These are phyloP conservation scores for Apogon talboti DNA, from an alignment of 2,797 vertebrate genomes.

Conservation along the genomic window DNA sequence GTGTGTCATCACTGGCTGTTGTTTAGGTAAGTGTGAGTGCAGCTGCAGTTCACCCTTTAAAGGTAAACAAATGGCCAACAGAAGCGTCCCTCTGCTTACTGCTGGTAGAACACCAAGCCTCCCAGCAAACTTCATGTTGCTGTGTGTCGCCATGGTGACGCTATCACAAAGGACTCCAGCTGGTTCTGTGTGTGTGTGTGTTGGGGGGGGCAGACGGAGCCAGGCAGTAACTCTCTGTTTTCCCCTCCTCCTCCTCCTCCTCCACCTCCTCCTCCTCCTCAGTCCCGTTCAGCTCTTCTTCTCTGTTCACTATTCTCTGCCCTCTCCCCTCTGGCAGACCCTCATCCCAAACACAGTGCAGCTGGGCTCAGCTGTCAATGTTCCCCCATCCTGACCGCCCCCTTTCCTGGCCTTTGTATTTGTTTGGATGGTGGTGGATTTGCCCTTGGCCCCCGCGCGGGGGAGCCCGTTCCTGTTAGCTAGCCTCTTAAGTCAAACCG, in stretches of 20 bases:
- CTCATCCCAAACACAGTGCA: conserved; percentile 78
- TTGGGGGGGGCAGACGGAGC: conserved; percentile 57
- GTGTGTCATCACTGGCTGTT: conserved; percentile 35
- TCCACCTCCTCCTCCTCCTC: conserved; percentile 33
- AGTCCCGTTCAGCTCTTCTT: conserved; percentile 43
- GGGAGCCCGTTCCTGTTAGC: conserved; percentile 76
- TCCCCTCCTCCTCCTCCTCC: conserved; percentile 41
- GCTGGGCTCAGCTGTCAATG: conserved; percentile 83
- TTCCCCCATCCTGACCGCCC: conserved; percentile 62
- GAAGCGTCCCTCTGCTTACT: conserved; percentile 50
- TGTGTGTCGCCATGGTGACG: conserved; percentile 75
- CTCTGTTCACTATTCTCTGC: conserved; percentile 52
- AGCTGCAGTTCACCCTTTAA: conserved; percentile 63
- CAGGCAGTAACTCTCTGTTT: conserved; percentile 59
- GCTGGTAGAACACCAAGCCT: conserved; percentile 66
- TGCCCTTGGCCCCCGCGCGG: conserved; percentile 75
- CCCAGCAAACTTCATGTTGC: conserved; percentile 74
- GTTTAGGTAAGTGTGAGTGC: conserved; percentile 47
- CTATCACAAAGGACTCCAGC: conserved; percentile 83
- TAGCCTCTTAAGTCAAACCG: conserved; percentile 59
- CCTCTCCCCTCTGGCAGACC: conserved; percentile 66
- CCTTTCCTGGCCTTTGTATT: conserved; percentile 73
- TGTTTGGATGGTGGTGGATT: conserved; percentile 68
- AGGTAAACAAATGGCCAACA: conserved; percentile 72
- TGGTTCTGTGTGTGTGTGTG: conserved; percentile 61